A percentile compares a stretch with the other conserved stretches of the same genome.
Conservation (phyloP, 2,888 invertebrate genomes). For the Drosophila nr. perissopoda region DNA sequence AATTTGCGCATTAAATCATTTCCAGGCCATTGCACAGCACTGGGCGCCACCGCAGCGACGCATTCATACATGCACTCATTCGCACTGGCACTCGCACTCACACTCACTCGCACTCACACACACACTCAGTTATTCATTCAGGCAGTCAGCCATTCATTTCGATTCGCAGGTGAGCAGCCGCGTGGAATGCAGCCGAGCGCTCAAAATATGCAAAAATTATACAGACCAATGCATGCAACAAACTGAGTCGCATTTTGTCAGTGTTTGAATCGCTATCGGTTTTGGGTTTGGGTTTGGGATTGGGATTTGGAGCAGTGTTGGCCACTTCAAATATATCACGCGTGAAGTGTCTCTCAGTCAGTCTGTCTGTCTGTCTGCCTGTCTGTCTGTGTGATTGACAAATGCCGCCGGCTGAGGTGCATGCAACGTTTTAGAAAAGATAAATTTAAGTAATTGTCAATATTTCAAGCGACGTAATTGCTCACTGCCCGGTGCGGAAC, state of each 20-base stretch:
- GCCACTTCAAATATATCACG: slow-evolving; percentile 78
- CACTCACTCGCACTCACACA: slow-evolving; percentile 5
- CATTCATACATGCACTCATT: slow-evolving; percentile 59
- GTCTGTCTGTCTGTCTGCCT: slow-evolving; percentile 22
- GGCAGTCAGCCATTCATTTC: slow-evolving; percentile 62
- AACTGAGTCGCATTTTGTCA: slow-evolving; percentile 10
- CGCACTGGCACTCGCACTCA: slow-evolving; percentile 44
- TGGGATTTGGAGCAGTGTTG: slow-evolving; percentile 26
- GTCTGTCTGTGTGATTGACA: slow-evolving; percentile 66
- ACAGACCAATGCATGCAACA: slow-evolving; percentile 63
- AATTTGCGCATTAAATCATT: slow-evolving; percentile 80
- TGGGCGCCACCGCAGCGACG: slow-evolving; percentile 66
- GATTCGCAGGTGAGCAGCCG: slow-evolving; percentile 76
- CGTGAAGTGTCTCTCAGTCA: slow-evolving; percentile 63
- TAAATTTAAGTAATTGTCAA: slow-evolving; percentile 81
- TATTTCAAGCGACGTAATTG: slow-evolving; percentile 78
- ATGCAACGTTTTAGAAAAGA: slow-evolving; percentile 77
- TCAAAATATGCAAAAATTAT: slow-evolving; percentile 77
- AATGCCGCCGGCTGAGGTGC: slow-evolving; percentile 72
- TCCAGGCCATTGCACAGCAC: slow-evolving; percentile 78
- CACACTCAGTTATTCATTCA: slow-evolving; percentile 53
- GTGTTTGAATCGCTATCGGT: background rate
- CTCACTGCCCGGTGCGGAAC: slow-evolving; percentile 37
- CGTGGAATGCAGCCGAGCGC: slow-evolving; percentile 67
- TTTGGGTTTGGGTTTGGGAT: slow-evolving; percentile 6